These are phyloP conservation scores for Hemicrepidius hirtus DNA, from an alignment of 2,888 invertebrate species.

Conservation along the genomic window DNA sequence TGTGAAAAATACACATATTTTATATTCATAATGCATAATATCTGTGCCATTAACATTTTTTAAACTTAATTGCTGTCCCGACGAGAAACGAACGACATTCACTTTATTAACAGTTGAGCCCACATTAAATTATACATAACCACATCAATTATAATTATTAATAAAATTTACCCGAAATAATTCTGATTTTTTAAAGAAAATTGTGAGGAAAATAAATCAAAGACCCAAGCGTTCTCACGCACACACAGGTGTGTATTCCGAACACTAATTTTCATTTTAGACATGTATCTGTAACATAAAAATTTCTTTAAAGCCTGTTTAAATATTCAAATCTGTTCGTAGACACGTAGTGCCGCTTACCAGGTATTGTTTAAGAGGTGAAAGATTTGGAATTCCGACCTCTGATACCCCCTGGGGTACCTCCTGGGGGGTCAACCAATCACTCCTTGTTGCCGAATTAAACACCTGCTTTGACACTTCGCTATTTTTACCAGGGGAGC, in stretches of 20 bases:
- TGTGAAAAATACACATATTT: not conserved
- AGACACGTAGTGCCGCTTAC: constrained; percentile 40
- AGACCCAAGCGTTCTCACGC: no score
- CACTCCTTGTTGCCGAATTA: constrained; percentile 57
- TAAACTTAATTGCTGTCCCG: not conserved
- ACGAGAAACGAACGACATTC: constrained; percentile 1
- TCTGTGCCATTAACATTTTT: constrained; percentile 3
- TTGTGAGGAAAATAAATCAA: not conserved
- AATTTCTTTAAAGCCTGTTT: not conserved
- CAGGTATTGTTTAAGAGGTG: constrained; percentile 45
- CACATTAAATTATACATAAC: no score
- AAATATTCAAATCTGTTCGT: constrained; percentile 1
- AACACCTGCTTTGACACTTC: constrained; percentile 61
- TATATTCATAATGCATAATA: no score
- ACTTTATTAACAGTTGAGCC: not conserved
- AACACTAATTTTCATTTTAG: not conserved
- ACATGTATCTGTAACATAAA: not conserved
- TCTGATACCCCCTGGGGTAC: constrained; percentile 47
- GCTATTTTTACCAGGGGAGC: constrained; percentile 52
- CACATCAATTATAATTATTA: no score
- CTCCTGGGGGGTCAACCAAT: constrained; percentile 55
- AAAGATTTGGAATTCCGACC: constrained; percentile 57
- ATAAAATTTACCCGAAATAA: no score
- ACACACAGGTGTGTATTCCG: not conserved
- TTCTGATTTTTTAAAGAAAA: not conserved